Conservation (phyloP, 1,140 invertebrate species). For the Tetramorium parvispinum region DNA sequence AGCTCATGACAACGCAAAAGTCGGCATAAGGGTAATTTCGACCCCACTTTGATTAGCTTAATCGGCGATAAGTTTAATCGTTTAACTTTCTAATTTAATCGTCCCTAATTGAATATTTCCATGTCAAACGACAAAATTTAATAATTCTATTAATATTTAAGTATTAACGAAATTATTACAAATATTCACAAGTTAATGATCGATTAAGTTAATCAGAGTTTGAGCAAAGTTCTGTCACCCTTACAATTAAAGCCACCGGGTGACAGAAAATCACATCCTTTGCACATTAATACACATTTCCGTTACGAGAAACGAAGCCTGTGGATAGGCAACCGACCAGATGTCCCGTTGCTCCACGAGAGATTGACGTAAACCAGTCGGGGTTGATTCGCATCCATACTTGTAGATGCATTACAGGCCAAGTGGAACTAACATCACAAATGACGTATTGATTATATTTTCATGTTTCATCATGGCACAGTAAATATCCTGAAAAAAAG, state of each 20-base stretch:
- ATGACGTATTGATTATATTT: background rate
- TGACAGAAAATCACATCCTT: background rate
- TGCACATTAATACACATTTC: background rate
- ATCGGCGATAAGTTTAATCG: background rate
- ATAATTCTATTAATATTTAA: background rate
- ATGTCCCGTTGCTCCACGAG: slow-evolving; percentile 37
- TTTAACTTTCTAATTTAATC: background rate
- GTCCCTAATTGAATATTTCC: background rate
- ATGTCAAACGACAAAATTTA: background rate
- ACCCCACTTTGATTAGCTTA: too few species aligned
- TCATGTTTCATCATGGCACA: background rate
- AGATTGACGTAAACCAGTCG: background rate
- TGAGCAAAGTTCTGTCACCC: background rate
- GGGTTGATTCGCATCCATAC: slow-evolving; percentile 1
- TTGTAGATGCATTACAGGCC: slow-evolving; percentile 9
- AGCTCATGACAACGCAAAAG: too few species aligned
- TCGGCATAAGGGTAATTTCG: too few species aligned
- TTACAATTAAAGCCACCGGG: background rate
- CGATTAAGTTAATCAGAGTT: background rate
- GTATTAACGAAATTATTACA: background rate
- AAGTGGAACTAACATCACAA: background rate
- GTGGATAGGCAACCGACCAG: slow-evolving; percentile 48
- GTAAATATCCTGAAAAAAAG: too few species aligned
- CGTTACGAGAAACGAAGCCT: slow-evolving; percentile 36
- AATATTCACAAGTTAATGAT: background rate